These are phyloP conservation scores for Macroglossus sobrinus DNA, from an alignment of 2,113 vertebrate species.

Conservation along the genomic window DNA sequence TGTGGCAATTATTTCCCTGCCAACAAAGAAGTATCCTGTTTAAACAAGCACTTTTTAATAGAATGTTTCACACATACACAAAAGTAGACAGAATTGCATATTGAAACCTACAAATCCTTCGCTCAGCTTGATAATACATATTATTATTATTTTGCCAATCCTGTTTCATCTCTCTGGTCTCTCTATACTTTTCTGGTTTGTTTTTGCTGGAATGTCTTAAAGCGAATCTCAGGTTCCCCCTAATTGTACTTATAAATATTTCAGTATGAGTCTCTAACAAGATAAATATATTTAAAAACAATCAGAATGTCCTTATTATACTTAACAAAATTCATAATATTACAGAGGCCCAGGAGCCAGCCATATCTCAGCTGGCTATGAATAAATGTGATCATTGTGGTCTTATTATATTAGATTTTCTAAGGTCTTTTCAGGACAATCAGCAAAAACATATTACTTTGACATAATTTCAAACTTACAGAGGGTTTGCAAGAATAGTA, in stretches of 20 bases:
- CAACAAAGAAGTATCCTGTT: constrained; percentile 10
- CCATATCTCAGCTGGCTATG: background rate
- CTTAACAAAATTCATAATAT: background rate
- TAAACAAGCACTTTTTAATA: background rate
- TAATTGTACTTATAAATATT: constrained; percentile 39
- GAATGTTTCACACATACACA: background rate
- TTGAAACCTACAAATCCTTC: background rate
- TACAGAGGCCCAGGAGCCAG: background rate
- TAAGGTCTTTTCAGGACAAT: constrained; percentile 46
- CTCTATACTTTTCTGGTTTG: background rate
- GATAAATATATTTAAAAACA: constrained; percentile 44
- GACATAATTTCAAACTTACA: constrained; percentile 40
- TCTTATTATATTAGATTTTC: background rate
- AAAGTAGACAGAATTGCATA: background rate
- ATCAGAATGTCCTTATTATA: background rate
- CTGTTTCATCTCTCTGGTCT: background rate
- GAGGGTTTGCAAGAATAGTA: background rate
- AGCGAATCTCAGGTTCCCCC: constrained; percentile 40
- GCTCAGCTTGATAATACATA: background rate
- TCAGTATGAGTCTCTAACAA: constrained; percentile 37
- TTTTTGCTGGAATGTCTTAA: constrained; percentile 39
- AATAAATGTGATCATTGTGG: background rate
- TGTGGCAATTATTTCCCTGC: background rate
- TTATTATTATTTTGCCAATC: background rate
- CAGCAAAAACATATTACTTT: background rate